phyloP scores from a whole-genome alignment of 2,888 invertebrate species.

The Mesopsocus fuscifrons region DNA sequence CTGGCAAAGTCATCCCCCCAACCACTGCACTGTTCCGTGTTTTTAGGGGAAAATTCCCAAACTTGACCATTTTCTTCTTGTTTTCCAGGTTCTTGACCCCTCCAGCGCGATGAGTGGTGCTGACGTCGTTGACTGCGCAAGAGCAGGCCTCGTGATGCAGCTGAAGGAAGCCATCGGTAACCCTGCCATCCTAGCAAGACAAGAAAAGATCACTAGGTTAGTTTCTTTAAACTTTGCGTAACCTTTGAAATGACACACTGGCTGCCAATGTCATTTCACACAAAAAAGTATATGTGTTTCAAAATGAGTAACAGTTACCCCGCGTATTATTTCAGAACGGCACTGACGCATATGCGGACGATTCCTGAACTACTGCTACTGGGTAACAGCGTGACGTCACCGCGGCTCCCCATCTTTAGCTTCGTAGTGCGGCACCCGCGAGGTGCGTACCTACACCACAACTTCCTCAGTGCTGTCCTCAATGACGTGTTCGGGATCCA shows the following conservation, averaged over 20 bases:
- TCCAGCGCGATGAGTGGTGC: too few species aligned
- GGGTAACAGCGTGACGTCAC: constrained; percentile 46
- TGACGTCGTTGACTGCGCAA: constrained; percentile 46
- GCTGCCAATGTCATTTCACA: not conserved
- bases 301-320: constrained; percentile 8
- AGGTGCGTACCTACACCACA: constrained; percentile 73
- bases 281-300: not conserved
- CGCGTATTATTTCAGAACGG: constrained; percentile 42
- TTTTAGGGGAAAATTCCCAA: too few species aligned
- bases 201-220: constrained; percentile 55
- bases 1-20: too few species aligned
- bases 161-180: constrained; percentile 62
- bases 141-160: constrained; percentile 72
- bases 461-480: constrained; percentile 66
- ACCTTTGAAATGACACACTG: too few species aligned
- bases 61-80: too few species aligned
- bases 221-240: constrained; percentile 18
- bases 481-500: constrained; percentile 88
- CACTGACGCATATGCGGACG: constrained; percentile 54
- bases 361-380: constrained; percentile 61
- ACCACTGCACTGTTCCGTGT: too few species aligned
- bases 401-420: constrained; percentile 65
- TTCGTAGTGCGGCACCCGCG: constrained; percentile 65
- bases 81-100: too few species aligned
- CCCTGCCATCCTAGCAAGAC: constrained; percentile 46